Evolutionary conservation across 2,888 invertebrate species (phyloP).

Genomic region (Digitonthophagus gazella): DNA sequence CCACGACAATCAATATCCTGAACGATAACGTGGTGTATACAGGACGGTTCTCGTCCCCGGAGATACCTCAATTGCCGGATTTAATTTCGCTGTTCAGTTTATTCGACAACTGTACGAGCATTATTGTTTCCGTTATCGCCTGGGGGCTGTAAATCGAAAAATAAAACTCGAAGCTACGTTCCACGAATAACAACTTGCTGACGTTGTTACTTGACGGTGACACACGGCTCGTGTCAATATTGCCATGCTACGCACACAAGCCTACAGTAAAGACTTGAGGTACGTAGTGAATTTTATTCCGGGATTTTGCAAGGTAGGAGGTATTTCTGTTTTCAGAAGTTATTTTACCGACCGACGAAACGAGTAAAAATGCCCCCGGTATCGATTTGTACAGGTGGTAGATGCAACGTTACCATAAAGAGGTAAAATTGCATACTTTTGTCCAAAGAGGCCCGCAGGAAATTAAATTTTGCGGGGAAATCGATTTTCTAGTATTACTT

Average conservation of each 20-base stretch:
- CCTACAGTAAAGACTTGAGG: not conserved
- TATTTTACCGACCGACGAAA: not conserved
- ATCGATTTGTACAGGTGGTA: not conserved
- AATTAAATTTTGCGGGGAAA: not conserved
- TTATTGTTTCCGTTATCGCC: not conserved
- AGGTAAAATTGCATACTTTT: not conserved
- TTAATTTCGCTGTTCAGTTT: not conserved
- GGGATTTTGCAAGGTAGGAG: not conserved
- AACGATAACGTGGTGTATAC: too few species aligned
- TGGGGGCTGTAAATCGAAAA: too few species aligned
- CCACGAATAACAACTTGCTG: not conserved
- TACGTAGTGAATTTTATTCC: not conserved
- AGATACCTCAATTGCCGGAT: too few species aligned
- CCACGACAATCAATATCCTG: too few species aligned
- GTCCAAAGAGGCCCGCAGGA: not conserved
- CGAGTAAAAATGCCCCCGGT: not conserved
- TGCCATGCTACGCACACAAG: not conserved
- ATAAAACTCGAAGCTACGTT: not conserved
- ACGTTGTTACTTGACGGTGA: not conserved
- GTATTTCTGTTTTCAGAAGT: not conserved
- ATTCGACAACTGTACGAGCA: not conserved
- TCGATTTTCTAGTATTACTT: not conserved
- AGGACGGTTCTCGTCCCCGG: too few species aligned
- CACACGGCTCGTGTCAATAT: not conserved
- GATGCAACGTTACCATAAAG: not conserved